These are phyloP conservation scores for Anthoscopus minutus DNA, from an alignment of 2,113 vertebrate species.

Conservation along the genomic window DNA sequence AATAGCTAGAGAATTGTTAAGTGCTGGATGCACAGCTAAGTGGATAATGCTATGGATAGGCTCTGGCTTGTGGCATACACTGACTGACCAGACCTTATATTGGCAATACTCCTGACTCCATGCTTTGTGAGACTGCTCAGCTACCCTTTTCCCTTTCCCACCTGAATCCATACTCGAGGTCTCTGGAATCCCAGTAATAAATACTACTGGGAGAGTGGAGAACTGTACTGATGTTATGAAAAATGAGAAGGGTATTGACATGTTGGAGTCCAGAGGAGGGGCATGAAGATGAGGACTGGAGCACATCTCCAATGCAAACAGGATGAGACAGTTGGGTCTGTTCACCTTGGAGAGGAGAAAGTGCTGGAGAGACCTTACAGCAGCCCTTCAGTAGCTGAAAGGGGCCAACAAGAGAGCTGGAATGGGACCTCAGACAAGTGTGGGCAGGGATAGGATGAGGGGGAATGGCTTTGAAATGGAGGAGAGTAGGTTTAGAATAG, in stretches of 20 bases:
- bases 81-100: background rate
- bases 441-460: too few relatives aligned
- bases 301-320: too few relatives aligned
- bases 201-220: background rate
- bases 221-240: background rate
- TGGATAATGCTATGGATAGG: background rate
- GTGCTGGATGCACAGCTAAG: background rate
- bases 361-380: rapidly evolving
- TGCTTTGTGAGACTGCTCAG: background rate
- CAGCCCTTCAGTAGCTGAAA: background rate
- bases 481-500: background rate
- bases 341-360: background rate
- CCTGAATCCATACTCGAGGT: background rate
- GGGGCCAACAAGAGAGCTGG: background rate
- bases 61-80: background rate
- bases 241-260: background rate
- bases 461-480: background rate
- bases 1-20: background rate
- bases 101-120: background rate
- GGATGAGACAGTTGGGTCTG: background rate
- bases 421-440: background rate
- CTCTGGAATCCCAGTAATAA: background rate
- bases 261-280: background rate
- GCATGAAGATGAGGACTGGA: background rate
- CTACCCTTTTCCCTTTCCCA: background rate